These are phyloP conservation scores for Anolis carolinensis DNA, from an alignment of 2,113 vertebrate genomes.

Conservation along the genomic window DNA sequence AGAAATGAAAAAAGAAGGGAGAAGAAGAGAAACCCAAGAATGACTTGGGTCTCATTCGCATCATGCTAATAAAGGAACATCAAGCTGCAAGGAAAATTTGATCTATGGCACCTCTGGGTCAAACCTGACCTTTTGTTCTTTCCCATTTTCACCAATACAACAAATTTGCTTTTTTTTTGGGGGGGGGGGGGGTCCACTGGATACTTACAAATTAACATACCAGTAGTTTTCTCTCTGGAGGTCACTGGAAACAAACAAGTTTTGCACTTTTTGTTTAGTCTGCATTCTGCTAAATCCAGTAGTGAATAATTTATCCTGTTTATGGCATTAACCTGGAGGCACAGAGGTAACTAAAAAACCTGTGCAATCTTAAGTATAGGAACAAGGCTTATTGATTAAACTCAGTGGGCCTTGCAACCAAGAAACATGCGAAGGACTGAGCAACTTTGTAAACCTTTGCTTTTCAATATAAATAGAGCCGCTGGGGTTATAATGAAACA, in stretches of 20 bases:
- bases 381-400: neutral
- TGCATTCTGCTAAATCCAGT: neutral
- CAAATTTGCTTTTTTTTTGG: too few relatives aligned
- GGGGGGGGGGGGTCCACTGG: too few relatives aligned
- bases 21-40: too few relatives aligned
- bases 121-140: too few relatives aligned
- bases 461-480: neutral
- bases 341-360: neutral
- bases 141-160: too few relatives aligned
- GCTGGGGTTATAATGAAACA: neutral
- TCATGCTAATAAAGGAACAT: too few relatives aligned
- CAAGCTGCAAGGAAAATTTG: too few relatives aligned
- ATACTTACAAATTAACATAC: too few relatives aligned
- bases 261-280: constrained; percentile 5
- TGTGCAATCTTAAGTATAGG: neutral
- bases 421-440: neutral
- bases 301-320: constrained; percentile 15
- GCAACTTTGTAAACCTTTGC: neutral
- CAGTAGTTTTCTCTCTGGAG: too few relatives aligned
- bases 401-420: neutral
- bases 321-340: neutral
- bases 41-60: too few relatives aligned
- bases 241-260: neutral
- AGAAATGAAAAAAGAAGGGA: too few relatives aligned
- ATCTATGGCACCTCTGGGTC: too few relatives aligned